Evolutionary conservation across 1,140 invertebrate species (phyloP).

Genomic region (Dendroctonus valens): DNA sequence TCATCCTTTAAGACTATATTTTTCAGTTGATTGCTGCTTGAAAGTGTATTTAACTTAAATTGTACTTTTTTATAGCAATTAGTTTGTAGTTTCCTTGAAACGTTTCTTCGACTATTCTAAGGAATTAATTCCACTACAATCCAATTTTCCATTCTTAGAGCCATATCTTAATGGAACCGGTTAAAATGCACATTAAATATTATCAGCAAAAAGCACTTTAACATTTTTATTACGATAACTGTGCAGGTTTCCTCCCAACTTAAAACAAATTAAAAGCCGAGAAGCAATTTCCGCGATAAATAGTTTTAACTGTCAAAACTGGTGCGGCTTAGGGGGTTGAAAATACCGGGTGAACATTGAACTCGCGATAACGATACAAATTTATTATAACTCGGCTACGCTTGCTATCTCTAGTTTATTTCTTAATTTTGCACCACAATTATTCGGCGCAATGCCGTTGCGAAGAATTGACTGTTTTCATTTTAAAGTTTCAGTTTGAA

Average conservation of each 20-base stretch:
- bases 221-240: slow-evolving; percentile 10
- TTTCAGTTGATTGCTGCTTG: too few relatives aligned
- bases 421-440: slow-evolving; percentile 7
- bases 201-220: background rate
- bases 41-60: too few relatives aligned
- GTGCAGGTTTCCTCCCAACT: background rate
- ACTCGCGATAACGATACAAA: slow-evolving; percentile 4
- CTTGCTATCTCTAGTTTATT: slow-evolving; percentile 8
- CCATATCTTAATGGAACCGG: background rate
- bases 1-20: too few relatives aligned
- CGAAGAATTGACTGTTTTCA: background rate
- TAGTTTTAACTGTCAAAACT: slow-evolving; percentile 11
- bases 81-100: too few relatives aligned
- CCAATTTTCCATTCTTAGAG: too few relatives aligned
- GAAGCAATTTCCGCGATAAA: slow-evolving; percentile 1
- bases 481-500: slow-evolving; percentile 5
- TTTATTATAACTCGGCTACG: slow-evolving; percentile 1
- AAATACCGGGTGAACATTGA: background rate
- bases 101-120: too few relatives aligned
- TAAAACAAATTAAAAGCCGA: background rate
- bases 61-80: too few relatives aligned
- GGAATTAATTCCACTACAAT: too few relatives aligned
- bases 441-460: background rate
- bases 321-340: background rate
- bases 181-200: background rate